Percentiles rank a stretch among this genome's conserved stretches.
Evolutionary conservation across 2,113 vertebrate species (phyloP).

Genomic region (Channa maculata): DNA sequence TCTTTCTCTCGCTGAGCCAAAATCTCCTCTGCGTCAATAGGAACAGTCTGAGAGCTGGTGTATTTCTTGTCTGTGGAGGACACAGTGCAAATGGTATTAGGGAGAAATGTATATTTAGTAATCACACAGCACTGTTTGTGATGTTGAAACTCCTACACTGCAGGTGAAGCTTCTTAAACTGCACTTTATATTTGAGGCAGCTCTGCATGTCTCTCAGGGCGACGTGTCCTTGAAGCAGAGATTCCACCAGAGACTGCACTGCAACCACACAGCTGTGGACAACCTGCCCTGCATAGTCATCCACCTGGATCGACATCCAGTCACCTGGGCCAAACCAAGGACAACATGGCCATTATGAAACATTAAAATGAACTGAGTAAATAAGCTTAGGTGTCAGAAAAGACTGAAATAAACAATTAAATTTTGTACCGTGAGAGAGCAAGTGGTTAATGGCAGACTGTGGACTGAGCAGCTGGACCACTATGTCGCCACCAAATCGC

Average conservation of each 20-base stretch:
- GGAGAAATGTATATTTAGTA: neutral
- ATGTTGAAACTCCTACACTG: slow-evolving; percentile 68
- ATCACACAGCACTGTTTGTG: neutral
- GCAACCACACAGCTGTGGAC: slow-evolving; percentile 49
- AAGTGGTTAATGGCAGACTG: slow-evolving; percentile 74
- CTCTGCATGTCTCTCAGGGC: slow-evolving; percentile 66
- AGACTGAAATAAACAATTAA: neutral
- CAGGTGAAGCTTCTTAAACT: slow-evolving; percentile 70
- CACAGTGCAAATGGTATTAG: neutral
- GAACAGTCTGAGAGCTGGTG: slow-evolving; percentile 15
- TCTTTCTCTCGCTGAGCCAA: slow-evolving; percentile 76
- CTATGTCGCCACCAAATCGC: slow-evolving; percentile 32
- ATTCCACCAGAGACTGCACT: slow-evolving; percentile 58
- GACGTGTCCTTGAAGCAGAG: slow-evolving; percentile 71
- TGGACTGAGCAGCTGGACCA: slow-evolving; percentile 65
- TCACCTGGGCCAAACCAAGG: slow-evolving; percentile 49
- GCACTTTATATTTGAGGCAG: slow-evolving; percentile 57
- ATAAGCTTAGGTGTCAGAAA: accelerated
- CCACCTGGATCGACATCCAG: slow-evolving; percentile 67
- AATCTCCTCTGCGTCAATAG: slow-evolving; percentile 35
- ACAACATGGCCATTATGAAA: neutral
- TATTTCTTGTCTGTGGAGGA: slow-evolving; percentile 67
- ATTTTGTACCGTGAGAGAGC: slow-evolving; percentile 60
- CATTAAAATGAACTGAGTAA: accelerated
- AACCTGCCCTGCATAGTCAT: slow-evolving; percentile 54